Percentiles rank a stretch among this genome's conserved stretches.
phyloP scores from a whole-genome alignment of 2,888 invertebrate genomes.

The Anoplius nigerrimus region DNA sequence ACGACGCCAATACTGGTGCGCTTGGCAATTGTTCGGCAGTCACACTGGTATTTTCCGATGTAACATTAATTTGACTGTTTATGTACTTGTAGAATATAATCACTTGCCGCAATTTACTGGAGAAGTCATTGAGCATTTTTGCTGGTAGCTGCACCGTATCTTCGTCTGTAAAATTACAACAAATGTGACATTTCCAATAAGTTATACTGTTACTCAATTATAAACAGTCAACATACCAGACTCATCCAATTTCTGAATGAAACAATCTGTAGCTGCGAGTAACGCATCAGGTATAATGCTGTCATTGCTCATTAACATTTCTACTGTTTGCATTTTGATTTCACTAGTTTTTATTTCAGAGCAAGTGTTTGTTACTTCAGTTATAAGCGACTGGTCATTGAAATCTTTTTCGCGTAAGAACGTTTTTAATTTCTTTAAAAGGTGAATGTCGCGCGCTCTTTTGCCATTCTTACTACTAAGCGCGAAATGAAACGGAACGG shows the following conservation, averaged over 20 bases:
- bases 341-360: slow-evolving; percentile 83
- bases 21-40: slow-evolving; percentile 54
- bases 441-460: slow-evolving; percentile 90
- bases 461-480: slow-evolving; percentile 91
- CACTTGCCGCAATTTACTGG: slow-evolving; percentile 59
- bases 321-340: slow-evolving; percentile 83
- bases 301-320: slow-evolving; percentile 82
- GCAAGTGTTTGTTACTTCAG: slow-evolving; percentile 78
- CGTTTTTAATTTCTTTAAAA: slow-evolving; percentile 85
- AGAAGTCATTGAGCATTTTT: slow-evolving; percentile 60
- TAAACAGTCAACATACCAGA: slow-evolving; percentile 49
- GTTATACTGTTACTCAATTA: not conserved
- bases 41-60: slow-evolving; percentile 64
- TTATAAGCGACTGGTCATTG: slow-evolving; percentile 76
- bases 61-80: slow-evolving; percentile 59
- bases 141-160: slow-evolving; percentile 61
- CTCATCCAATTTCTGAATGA: slow-evolving; percentile 69
- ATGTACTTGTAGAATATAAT: slow-evolving; percentile 68
- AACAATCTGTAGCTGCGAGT: slow-evolving; percentile 76
- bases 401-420: slow-evolving; percentile 79
- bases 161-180: slow-evolving; percentile 53
- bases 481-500: slow-evolving; percentile 93
- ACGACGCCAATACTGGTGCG: slow-evolving; percentile 54
- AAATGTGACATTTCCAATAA: slow-evolving; percentile 8
- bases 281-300: slow-evolving; percentile 80